Evolutionary conservation across 2,797 vertebrate species (phyloP).

Genomic region (Loriculus beryllinus): DNA sequence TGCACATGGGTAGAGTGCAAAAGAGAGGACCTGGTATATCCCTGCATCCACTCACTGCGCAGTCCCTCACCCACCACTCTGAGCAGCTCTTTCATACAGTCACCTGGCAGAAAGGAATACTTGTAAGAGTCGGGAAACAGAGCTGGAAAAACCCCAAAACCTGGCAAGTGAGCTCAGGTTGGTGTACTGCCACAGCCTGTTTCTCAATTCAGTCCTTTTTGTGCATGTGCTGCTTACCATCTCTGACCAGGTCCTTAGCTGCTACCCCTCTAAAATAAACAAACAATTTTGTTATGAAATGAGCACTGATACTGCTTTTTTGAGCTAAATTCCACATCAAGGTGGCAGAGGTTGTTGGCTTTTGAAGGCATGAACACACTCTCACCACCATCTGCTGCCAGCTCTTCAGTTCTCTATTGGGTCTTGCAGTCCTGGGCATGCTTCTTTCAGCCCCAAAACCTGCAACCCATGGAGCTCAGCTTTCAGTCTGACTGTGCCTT

Average conservation of each 20-base stretch:
- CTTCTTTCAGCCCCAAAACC: not conserved
- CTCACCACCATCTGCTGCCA: accelerated
- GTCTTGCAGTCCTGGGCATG: not conserved
- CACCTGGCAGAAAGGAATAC: not conserved
- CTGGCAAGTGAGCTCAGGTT: not conserved
- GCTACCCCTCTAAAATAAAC: constrained; percentile 23
- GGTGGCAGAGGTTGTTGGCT: not conserved
- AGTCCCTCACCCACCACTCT: not conserved
- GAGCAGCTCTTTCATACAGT: not conserved
- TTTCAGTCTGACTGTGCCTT: not conserved
- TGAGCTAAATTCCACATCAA: not conserved
- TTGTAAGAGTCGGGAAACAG: constrained; percentile 27
- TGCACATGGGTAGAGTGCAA: accelerated
- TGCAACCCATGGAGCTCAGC: not conserved
- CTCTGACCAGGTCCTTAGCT: not conserved
- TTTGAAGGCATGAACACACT: not conserved
- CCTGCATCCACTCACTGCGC: accelerated
- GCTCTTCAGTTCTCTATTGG: not conserved
- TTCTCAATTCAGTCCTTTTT: constrained; percentile 23
- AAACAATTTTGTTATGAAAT: constrained; percentile 38
- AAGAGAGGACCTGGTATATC: not conserved
- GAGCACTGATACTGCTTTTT: not conserved
- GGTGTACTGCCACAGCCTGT: not conserved
- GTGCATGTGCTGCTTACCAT: not conserved
- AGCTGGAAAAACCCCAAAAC: not conserved